These are phyloP conservation scores for Labia minor DNA, from an alignment of 2,888 invertebrate genomes.

Conservation along the genomic window DNA sequence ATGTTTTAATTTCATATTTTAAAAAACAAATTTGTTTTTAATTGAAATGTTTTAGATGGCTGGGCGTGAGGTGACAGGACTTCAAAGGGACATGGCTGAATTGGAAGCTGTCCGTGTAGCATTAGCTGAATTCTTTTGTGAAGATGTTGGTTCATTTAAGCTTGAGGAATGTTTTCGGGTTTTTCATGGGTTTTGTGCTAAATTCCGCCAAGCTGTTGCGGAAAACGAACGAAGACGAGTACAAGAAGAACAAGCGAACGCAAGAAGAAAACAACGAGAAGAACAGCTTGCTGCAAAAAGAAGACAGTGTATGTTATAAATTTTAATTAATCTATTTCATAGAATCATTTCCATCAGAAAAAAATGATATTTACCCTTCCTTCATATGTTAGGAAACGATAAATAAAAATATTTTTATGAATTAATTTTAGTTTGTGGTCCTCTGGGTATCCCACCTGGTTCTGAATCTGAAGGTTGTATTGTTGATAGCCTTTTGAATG, in stretches of 20 bases:
- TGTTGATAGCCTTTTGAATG: conserved; percentile 66
- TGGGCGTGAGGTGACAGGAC: conserved; percentile 61
- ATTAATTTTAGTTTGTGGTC: conserved; percentile 44
- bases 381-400: neutral
- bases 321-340: neutral
- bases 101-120: conserved; percentile 69
- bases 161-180: conserved; percentile 89
- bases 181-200: conserved; percentile 76
- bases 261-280: conserved; percentile 61
- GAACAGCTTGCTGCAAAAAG: conserved; percentile 54
- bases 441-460: conserved; percentile 54
- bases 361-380: conserved; percentile 18
- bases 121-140: conserved; percentile 87
- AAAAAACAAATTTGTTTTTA: too few species aligned
- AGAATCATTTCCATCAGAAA: neutral
- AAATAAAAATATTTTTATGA: neutral
- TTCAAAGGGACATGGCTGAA: conserved; percentile 70
- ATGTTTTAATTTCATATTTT: too few species aligned
- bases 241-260: conserved; percentile 77
- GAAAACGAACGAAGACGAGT: conserved; percentile 75
- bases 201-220: conserved; percentile 69
- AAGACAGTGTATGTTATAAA: conserved; percentile 48
- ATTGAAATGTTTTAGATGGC: conserved; percentile 52
- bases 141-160: conserved; percentile 78
- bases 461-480: conserved; percentile 62